Conservation (phyloP, 2,797 vertebrate species). For the Holocentrus rufus region DNA sequence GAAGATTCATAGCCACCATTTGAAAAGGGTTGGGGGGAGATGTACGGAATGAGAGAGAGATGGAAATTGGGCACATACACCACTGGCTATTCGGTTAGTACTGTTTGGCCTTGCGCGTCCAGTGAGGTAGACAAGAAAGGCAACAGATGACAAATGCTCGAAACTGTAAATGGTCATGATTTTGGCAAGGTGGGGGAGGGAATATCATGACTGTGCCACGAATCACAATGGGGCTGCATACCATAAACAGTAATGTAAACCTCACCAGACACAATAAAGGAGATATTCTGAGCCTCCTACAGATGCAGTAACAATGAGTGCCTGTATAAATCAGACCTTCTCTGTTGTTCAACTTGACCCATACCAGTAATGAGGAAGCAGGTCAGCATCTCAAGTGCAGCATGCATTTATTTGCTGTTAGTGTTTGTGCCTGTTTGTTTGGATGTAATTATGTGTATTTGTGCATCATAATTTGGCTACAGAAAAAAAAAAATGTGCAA, state of each 20-base stretch:
- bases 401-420: neutral
- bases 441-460: neutral
- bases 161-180: constrained; percentile 67
- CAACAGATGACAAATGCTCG: constrained; percentile 72
- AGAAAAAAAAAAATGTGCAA: constrained; percentile 14
- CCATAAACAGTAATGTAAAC: neutral
- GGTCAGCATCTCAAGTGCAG: neutral
- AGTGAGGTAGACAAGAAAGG: constrained; percentile 50
- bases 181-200: too few relatives aligned
- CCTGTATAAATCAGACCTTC: neutral
- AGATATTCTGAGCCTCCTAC: neutral
- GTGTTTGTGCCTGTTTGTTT: neutral
- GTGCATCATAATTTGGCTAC: neutral
- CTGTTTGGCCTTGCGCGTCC: constrained; percentile 77
- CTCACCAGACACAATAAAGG: neutral
- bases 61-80: constrained; percentile 75
- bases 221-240: constrained; percentile 31
- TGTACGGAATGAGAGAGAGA: constrained; percentile 51
- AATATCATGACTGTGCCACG: constrained; percentile 46
- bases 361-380: neutral
- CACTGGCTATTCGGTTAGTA: constrained; percentile 58
- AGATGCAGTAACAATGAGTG: constrained; percentile 1
- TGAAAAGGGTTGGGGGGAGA: constrained; percentile 65
- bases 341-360: neutral
- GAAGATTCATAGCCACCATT: constrained; percentile 86